Evolutionary conservation across 2,797 vertebrate genomes (phyloP).

Genomic region (Naso thynnoides): DNA sequence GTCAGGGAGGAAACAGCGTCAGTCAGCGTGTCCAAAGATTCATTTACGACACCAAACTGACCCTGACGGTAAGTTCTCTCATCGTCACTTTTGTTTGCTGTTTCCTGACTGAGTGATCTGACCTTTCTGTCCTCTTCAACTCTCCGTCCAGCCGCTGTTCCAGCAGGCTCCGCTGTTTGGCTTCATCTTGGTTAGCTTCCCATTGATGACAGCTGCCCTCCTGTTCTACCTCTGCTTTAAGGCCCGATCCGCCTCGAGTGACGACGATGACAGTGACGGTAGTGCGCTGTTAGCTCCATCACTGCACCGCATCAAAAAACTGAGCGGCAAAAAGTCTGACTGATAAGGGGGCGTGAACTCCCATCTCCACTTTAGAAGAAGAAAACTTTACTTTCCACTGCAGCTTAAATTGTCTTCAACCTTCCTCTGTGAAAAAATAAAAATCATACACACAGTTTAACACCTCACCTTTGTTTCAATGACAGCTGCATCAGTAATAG

Average conservation of each 20-base stretch:
- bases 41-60: slow-evolving; percentile 23
- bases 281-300: rapidly evolving
- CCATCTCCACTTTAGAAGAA: too few relatives aligned
- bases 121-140: not conserved
- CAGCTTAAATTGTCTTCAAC: too few relatives aligned
- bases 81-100: not conserved
- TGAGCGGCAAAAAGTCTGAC: slow-evolving; percentile 45
- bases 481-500: too few relatives aligned
- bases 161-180: slow-evolving; percentile 40
- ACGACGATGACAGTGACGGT: rapidly evolving
- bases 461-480: too few relatives aligned
- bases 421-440: too few relatives aligned
- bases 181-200: slow-evolving; percentile 54
- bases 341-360: too few relatives aligned
- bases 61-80: slow-evolving; percentile 45
- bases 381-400: too few relatives aligned
- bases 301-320: not conserved
- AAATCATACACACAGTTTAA: too few relatives aligned
- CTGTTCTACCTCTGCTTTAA: slow-evolving; percentile 52
- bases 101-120: slow-evolving; percentile 2
- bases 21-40: slow-evolving; percentile 50
- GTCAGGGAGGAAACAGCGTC: slow-evolving; percentile 67
- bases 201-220: rapidly evolving
- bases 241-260: rapidly evolving
- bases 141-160: slow-evolving; percentile 28